A percentile compares a stretch with the other conserved stretches of the same genome.
Evolutionary conservation across 2,888 invertebrate species (phyloP).

Genomic region (Microplitis deprimator): DNA sequence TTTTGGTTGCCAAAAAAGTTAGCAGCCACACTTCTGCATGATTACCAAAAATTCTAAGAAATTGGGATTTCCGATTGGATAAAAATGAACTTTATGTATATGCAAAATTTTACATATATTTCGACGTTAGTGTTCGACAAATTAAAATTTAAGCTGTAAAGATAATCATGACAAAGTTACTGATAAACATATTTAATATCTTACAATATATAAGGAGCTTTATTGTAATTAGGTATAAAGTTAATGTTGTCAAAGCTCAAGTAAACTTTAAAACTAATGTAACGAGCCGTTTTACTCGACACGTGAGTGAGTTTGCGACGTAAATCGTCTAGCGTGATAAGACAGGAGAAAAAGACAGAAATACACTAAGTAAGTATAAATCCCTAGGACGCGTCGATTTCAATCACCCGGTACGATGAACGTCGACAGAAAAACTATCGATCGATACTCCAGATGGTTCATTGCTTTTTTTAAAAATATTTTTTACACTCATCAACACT

Average conservation of each 20-base stretch:
- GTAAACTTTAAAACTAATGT: constrained; percentile 25
- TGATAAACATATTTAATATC: too few relatives aligned
- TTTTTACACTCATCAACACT: constrained; percentile 52
- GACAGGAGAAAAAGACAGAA: constrained; percentile 7
- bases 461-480: constrained; percentile 39
- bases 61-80: too few relatives aligned
- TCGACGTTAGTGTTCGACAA: too few relatives aligned
- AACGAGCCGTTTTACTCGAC: constrained; percentile 22
- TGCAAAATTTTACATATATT: too few relatives aligned
- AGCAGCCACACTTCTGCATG: too few relatives aligned
- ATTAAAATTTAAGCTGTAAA: too few relatives aligned
- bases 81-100: too few relatives aligned
- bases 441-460: constrained; percentile 26
- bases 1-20: too few relatives aligned
- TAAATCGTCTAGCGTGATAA: constrained; percentile 20
- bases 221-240: constrained; percentile 21
- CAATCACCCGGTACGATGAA: constrained; percentile 61
- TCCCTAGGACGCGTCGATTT: constrained; percentile 57
- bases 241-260: constrained; percentile 23
- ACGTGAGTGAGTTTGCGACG: constrained; percentile 39
- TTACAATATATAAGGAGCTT: constrained; percentile 15
- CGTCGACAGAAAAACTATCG: constrained; percentile 55
- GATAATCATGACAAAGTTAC: too few relatives aligned
- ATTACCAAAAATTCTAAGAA: too few relatives aligned
- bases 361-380: constrained; percentile 52